Evolutionary conservation across 2,888 invertebrate species (phyloP), one percentile per base, ranked within the genome.

Genomic region (Diaphora mendica): DNA sequence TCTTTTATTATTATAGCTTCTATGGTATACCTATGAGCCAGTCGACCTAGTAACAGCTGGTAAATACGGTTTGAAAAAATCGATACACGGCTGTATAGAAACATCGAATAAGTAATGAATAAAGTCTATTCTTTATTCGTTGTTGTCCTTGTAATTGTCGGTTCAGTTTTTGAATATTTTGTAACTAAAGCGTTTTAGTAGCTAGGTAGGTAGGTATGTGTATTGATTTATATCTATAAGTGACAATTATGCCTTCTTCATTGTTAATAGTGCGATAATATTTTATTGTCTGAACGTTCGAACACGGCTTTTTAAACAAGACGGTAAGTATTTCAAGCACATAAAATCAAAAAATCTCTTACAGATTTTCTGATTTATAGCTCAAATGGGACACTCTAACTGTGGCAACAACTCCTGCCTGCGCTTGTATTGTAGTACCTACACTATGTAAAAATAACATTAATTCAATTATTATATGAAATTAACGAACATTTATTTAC

Each of bases 121-220:
- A 39, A 68, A 70, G 65, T 70, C 44, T 26, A 66, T 42, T 69
- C 23, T 44, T 51, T 64, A 42, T 55, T 64, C 64, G 51, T 55
- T 65, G 23, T 73, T 65, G 70, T 70, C 70, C 44, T 66, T 66
- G 66, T 70, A 73, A 73, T 66, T 70, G 73, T 13, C 15, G 20
- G 59, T 66, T 59, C 62, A 67, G 66, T 70, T 66, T 66, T 70
- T 62, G 44, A 70, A 73, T 62, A 73, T 66, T 73, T 69, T 69
- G 71, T 64, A 11, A 20, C 17, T 48, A 48, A 64, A 64, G 23
- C 59, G 3, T n/a, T 62, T 42, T 62, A 33, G 48, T 20, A 55
- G 51, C n/a, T 42, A 44, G 44, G 33, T 20, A n/a, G 9, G 20
- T 42, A 15, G 42, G 11, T 65, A 20, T 39, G n/a, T 55, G 9